Evolutionary conservation across 2,113 vertebrate species (phyloP).

Genomic region (Collichthys lucidus): DNA sequence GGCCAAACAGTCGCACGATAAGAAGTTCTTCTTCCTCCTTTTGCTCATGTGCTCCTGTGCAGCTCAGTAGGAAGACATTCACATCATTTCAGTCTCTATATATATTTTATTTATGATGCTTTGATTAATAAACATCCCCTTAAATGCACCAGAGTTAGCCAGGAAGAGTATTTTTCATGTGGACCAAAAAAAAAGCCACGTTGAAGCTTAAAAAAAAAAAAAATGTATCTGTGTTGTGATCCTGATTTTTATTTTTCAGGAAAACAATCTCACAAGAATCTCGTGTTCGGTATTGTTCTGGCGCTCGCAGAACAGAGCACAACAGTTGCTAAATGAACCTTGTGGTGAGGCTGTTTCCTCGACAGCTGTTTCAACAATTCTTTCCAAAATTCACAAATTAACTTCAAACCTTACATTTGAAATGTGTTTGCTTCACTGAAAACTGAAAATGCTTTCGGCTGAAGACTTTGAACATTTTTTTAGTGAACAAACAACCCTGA

Average conservation of each 20-base stretch:
- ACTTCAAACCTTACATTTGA: neutral
- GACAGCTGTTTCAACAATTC: neutral
- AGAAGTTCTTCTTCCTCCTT: slow-evolving; percentile 36
- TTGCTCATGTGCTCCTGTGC: neutral
- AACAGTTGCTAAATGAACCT: slow-evolving; percentile 2
- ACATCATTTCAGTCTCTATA: neutral
- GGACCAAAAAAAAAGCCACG: neutral
- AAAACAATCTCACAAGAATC: neutral
- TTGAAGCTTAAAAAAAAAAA: neutral
- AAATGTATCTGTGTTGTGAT: neutral
- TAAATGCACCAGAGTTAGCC: too few relatives aligned
- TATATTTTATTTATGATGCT: neutral
- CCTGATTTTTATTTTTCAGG: too few relatives aligned
- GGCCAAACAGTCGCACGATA: slow-evolving; percentile 56
- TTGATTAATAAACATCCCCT: too few relatives aligned
- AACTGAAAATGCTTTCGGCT: neutral
- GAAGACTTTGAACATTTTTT: neutral
- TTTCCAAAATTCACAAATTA: neutral
- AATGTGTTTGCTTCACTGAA: neutral
- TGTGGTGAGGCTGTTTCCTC: slow-evolving; percentile 4
- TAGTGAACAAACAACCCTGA: neutral
- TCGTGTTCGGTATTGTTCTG: neutral
- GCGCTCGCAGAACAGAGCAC: neutral
- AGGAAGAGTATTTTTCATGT: too few relatives aligned
- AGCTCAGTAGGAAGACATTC: neutral